These are phyloP conservation scores for Oriolus oriolus DNA, from an alignment of 2,113 vertebrate genomes.

Conservation along the genomic window DNA sequence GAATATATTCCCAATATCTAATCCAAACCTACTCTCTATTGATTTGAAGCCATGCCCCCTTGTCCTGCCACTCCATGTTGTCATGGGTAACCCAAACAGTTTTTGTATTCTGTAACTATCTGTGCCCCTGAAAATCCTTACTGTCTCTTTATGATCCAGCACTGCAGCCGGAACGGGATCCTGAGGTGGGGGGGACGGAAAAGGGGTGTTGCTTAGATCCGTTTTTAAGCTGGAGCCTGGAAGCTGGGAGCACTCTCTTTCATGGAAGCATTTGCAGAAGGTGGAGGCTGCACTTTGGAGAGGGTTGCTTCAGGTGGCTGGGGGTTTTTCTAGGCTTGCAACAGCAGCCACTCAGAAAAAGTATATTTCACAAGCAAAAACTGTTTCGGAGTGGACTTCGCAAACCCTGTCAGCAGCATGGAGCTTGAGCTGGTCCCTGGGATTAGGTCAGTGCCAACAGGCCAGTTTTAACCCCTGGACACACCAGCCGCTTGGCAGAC, in stretches of 20 bases:
- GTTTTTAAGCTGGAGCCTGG: not conserved
- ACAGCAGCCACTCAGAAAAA: not conserved
- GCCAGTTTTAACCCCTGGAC: not conserved
- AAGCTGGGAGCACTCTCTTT: not conserved
- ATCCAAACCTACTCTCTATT: not conserved
- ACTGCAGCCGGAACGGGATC: accelerated
- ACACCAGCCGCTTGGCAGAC: not conserved
- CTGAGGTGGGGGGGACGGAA: not conserved
- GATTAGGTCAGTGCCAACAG: not conserved
- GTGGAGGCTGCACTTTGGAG: accelerated
- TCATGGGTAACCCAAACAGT: not conserved
- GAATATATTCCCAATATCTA: not conserved
- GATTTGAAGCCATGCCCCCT: not conserved
- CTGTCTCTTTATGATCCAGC: not conserved
- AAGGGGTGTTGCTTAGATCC: not conserved
- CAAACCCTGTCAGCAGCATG: accelerated
- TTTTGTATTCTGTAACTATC: not conserved
- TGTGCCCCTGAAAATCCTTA: not conserved
- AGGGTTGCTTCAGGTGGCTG: not conserved
- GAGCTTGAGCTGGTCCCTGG: not conserved
- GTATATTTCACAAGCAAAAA: not conserved
- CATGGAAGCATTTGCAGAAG: not conserved
- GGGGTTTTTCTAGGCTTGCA: not conserved
- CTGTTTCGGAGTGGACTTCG: not conserved
- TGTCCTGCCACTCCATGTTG: too few species aligned